These are phyloP conservation scores for Zaprionus vittiger DNA, from an alignment of 1,140 invertebrate genomes.

Conservation along the genomic window DNA sequence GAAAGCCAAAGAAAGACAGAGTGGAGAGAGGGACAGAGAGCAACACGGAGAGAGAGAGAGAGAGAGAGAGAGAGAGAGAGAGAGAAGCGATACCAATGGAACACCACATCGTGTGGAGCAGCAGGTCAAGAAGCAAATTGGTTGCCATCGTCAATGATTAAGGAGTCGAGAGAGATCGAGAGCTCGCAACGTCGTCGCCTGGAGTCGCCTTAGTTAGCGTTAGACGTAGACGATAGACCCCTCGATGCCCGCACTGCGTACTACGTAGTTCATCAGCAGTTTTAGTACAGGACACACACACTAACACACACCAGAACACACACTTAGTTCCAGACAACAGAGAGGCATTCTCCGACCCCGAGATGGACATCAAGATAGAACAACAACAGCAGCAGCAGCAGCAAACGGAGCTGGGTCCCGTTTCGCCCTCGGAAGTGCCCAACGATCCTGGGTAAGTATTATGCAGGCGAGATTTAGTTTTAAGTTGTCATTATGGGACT, in stretches of 20 bases:
- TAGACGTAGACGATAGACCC: slow-evolving; percentile 32
- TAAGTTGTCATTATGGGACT: slow-evolving; percentile 66
- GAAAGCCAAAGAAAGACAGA: slow-evolving; percentile 23
- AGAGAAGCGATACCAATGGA: slow-evolving; percentile 65
- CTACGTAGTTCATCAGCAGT: slow-evolving; percentile 52
- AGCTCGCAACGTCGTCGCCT: slow-evolving; percentile 30
- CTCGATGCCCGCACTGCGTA: slow-evolving; percentile 51
- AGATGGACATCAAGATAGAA: slow-evolving; percentile 83
- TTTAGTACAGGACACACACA: slow-evolving; percentile 24
- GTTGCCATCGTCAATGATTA: slow-evolving; percentile 74
- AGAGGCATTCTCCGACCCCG: slow-evolving; percentile 23
- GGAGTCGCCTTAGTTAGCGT: slow-evolving; percentile 66
- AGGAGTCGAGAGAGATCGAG: slow-evolving; percentile 37
- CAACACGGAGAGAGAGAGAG: not conserved
- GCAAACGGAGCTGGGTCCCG: slow-evolving; percentile 87
- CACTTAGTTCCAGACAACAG: slow-evolving; percentile 39
- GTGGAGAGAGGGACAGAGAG: not conserved
- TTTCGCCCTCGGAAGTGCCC: slow-evolving; percentile 92
- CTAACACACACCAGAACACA: slow-evolving; percentile 42
- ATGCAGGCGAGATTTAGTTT: slow-evolving; percentile 62
- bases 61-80: not conserved
- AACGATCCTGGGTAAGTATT: slow-evolving; percentile 94
- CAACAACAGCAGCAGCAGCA: slow-evolving; percentile 87
- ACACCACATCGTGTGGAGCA: slow-evolving; percentile 58
- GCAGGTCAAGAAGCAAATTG: slow-evolving; percentile 65